Evolutionary conservation across 2,113 vertebrate genomes (phyloP).

Genomic region (Centrocercus urophasianus): DNA sequence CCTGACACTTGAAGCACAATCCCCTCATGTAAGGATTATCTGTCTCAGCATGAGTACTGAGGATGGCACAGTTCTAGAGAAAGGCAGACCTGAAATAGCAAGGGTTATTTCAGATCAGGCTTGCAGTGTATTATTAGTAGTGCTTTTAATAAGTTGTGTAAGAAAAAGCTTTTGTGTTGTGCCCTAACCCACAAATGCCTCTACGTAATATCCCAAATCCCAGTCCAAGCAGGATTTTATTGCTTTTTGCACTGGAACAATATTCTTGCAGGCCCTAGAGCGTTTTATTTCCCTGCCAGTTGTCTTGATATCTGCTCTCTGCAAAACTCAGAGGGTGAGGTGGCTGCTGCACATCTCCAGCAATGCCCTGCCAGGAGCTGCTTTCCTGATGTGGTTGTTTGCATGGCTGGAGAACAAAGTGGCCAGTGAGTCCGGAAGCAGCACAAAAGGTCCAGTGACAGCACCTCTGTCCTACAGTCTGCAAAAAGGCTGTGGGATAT

Average conservation of each 20-base stretch:
- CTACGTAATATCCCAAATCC: not conserved
- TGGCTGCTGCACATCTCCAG: not conserved
- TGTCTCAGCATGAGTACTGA: not conserved
- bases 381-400: not conserved
- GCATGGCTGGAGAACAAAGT: not conserved
- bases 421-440: not conserved
- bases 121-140: conserved; percentile 1
- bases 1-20: conserved; percentile 28
- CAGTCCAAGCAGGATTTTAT: not conserved
- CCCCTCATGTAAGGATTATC: conserved; percentile 40
- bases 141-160: conserved; percentile 42
- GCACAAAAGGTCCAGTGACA: not conserved
- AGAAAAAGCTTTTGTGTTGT: conserved; percentile 52
- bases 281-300: not conserved
- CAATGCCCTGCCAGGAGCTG: not conserved
- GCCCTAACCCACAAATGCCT: not conserved
- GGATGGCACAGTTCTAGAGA: conserved; percentile 10
- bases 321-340: not conserved
- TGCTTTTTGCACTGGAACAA: not conserved
- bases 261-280: not conserved
- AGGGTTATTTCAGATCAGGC: conserved; percentile 36
- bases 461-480: rapidly evolving
- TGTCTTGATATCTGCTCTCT: not conserved
- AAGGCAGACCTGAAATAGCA: conserved; percentile 46
- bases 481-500: not conserved